These are phyloP conservation scores for Cochlearius cochlearius DNA, from an alignment of 2,113 vertebrate species.

Conservation along the genomic window DNA sequence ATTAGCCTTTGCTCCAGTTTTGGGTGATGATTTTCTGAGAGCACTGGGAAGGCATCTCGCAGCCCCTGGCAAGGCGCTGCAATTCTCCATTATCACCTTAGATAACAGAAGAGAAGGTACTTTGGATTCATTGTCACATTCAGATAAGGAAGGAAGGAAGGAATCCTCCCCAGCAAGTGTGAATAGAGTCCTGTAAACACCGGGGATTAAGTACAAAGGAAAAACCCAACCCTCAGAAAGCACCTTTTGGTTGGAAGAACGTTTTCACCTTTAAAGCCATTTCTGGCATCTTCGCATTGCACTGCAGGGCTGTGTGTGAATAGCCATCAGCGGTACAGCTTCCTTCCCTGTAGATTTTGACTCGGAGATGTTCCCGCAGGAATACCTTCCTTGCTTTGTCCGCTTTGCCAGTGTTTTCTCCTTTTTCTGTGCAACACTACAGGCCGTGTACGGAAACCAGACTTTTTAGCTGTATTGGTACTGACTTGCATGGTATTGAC, in stretches of 20 bases:
- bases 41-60: not conserved
- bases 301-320: not conserved
- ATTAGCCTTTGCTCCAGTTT: conserved; percentile 32
- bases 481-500: not conserved
- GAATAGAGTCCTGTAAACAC: conserved; percentile 63
- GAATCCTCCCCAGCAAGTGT: conserved; percentile 29
- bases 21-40: conserved; percentile 6
- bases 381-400: not conserved
- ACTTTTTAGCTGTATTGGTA: not conserved
- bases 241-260: not conserved
- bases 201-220: not conserved
- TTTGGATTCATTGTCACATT: conserved; percentile 62
- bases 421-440: not conserved
- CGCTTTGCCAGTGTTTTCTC: not conserved
- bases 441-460: not conserved
- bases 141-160: conserved; percentile 52
- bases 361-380: not conserved
- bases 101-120: conserved; percentile 24
- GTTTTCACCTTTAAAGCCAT: not conserved
- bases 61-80: not conserved
- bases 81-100: conserved; percentile 69
- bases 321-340: not conserved
- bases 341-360: not conserved
- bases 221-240: not conserved
- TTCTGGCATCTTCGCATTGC: not conserved